Base-by-base conservation (phyloP, 1,140 invertebrate species). In the Hylaeus anthracinus region DNA sequence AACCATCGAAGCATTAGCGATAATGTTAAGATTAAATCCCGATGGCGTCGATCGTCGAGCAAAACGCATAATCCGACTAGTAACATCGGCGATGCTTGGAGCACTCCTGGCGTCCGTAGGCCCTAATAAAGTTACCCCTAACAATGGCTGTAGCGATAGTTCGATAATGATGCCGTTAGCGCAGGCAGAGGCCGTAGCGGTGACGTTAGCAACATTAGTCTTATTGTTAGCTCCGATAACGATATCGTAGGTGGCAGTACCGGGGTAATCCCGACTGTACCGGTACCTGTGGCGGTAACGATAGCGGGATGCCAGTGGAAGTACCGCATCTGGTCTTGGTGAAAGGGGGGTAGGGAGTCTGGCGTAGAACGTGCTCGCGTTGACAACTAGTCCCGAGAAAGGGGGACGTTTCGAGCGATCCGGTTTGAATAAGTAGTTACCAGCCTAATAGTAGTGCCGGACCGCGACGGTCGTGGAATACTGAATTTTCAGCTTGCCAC, bases 351-450 rank as follows among this genome's bases (percentile, higher is more conserved):
- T 63, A 71, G 60, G 82, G 75, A 80, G 45, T 72, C 82, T 81
- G 53, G 72, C 76, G 75, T 81, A 71, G 70, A 55, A 92, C 92
- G 92, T 93, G 92, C 84, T 86, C 73, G 90, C 72, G 82, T 92
- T 92, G 88, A 90, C 90, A 92, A 93, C 86, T 86, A 86, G 84
- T 60, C 26, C 5, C 72, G 76, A 74, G 77, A 66, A 85, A 82
- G 85, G 86, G 72, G 88, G 77, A 82, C 82, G 89, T 83, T 87
- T 87, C 80, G 78, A 89, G 80, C 89, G 89, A 91, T 92, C 84
- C 90, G 84, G 89, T 90, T 92, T 92, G 92, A 92, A 93, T 92
- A 92, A 92, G 91, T 92, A 93, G 91, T 93, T 92, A 92, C 90
- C 84, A 79, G 88, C 85, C 88, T 92, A 93, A 93, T 92, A 91